These are phyloP conservation scores for Hydraecia micacea DNA, from an alignment of 2,888 invertebrate genomes.

Conservation along the genomic window DNA sequence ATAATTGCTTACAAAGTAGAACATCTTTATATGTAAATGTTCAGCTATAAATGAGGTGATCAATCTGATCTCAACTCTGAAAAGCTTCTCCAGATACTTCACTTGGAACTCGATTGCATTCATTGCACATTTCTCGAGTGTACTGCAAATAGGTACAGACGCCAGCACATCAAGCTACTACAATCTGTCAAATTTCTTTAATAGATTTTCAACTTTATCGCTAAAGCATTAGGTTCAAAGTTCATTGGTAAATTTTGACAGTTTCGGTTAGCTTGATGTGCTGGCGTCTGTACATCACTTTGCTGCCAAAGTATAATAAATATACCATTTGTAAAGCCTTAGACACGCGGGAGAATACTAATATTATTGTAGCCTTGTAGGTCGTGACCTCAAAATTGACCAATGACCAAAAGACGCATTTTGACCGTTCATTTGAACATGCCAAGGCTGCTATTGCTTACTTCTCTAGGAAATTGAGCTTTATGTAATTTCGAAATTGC, in stretches of 20 bases:
- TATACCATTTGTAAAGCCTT: background rate
- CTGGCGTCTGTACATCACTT: too few relatives aligned
- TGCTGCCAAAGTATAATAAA: background rate
- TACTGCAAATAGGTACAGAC: background rate
- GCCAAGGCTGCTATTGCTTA: background rate
- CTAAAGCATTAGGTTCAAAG: too few relatives aligned
- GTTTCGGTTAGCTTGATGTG: too few relatives aligned
- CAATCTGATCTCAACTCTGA: background rate
- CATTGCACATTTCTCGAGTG: background rate
- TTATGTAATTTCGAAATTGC: background rate
- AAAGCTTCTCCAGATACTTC: background rate
- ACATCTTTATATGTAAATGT: background rate
- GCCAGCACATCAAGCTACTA: too few relatives aligned
- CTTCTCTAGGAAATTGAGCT: background rate
- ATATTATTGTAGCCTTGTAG: constrained; percentile 21
- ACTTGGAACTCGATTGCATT: background rate
- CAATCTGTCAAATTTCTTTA: too few relatives aligned
- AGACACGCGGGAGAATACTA: background rate
- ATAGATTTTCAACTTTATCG: too few relatives aligned
- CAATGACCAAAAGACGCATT: constrained; percentile 16
- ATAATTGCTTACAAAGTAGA: background rate
- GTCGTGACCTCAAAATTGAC: constrained; percentile 36
- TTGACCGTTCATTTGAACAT: background rate
- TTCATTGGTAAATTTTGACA: too few relatives aligned
- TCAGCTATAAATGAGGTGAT: background rate